Evolutionary conservation across 2,888 invertebrate genomes (phyloP), one percentile per base, ranked within the genome.

Genomic region (Marronus borbonicus): DNA sequence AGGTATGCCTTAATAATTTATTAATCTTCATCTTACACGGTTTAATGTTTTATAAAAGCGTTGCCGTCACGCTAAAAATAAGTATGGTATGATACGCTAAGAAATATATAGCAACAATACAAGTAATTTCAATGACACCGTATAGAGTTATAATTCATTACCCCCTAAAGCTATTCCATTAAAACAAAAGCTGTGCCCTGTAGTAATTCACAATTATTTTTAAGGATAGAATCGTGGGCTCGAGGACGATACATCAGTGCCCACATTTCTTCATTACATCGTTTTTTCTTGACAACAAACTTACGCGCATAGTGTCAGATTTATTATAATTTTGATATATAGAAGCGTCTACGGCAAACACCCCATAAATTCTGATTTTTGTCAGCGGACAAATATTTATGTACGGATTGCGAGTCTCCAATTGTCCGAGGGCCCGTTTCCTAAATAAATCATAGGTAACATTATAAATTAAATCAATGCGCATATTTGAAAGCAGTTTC

Each of bases 321-420:
- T 74, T 74, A 60, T 44, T 20, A 74, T 74, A 60, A 74, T 74
- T 60, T 74, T 60, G 72, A 74, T 60, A 60, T 60, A 74, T 60
- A 62, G 39, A 20, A 14, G 44, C 44, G 14, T 74, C 60, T 39
- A 24, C 39, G 39, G 44, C 44, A 62, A 74, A 74, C 60, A 44
- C 24, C 31, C 49, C 44, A 72, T 72, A 72, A 72, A 72, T 60
- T 62, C 50, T 50, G 14, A 24, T 44, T 20, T 44, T 49, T 60
- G 72, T 62, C 58, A 44, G 60, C 39, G 28, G 39, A 74, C 28
- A 68, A 52, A 68, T 68, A 68, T 68, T 68, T 68, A 68, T 68
- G 68, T 68, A 68, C 68, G 52, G 28, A 50, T 7, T 36, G 50
- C 24, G 24, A 5, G 20, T 12, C 68, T 31, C 68, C 50, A 50